Conservation (phyloP, 1,140 invertebrate species). For the Brachionus asplanchnoidis region DNA sequence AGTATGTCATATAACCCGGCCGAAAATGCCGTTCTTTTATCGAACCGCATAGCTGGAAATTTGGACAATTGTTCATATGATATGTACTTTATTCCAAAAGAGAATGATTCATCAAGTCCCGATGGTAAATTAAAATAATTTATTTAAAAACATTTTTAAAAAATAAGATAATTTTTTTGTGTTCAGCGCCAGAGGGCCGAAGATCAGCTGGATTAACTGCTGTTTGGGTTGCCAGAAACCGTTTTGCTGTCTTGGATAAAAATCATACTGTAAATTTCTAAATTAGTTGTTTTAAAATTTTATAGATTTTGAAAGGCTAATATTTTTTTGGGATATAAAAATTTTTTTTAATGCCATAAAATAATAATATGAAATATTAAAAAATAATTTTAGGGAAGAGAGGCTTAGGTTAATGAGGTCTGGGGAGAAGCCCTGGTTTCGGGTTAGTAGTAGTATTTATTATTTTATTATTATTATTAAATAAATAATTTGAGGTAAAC, state of each 20-base stretch:
- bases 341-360: too few species aligned
- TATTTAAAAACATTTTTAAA: not conserved
- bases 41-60: conserved; percentile 66
- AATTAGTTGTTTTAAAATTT: too few species aligned
- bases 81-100: conserved; percentile 79
- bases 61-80: conserved; percentile 90
- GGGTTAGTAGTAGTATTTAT: too few species aligned
- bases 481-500: too few species aligned
- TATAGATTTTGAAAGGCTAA: too few species aligned
- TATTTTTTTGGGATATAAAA: too few species aligned
- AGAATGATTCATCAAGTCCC: conserved; percentile 61
- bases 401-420: too few species aligned
- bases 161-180: not conserved
- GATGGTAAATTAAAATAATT: conserved; percentile 52
- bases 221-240: conserved; percentile 93
- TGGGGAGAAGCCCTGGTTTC: too few species aligned
- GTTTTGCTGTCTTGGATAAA: conserved; percentile 90
- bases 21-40: conserved; percentile 77
- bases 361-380: too few species aligned
- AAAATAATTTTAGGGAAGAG: too few species aligned
- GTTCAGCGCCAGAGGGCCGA: conserved; percentile 53
- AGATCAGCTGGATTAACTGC: conserved; percentile 83
- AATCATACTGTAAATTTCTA: conserved; percentile 14
- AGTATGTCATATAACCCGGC: conserved; percentile 95
- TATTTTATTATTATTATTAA: too few species aligned